These are phyloP conservation scores for Caenorhabditis remanei DNA, from an alignment of 1,140 invertebrate genomes.

Conservation along the genomic window DNA sequence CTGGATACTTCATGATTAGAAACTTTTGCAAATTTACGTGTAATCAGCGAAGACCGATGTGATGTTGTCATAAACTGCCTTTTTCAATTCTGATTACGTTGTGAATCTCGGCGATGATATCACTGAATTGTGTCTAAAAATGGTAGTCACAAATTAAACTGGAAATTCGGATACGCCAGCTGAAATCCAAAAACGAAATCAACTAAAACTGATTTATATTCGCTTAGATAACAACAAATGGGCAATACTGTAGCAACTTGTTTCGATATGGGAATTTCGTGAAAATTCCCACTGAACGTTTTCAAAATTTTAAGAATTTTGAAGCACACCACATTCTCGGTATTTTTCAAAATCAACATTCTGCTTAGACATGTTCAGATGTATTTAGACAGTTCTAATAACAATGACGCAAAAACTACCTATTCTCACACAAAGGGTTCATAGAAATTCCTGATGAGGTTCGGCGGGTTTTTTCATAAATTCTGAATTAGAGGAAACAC, in stretches of 20 bases:
- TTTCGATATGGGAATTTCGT: too few relatives aligned
- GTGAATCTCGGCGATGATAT: not conserved
- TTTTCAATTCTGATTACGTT: not conserved
- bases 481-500: too few relatives aligned
- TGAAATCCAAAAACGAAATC: too few relatives aligned
- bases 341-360: too few relatives aligned
- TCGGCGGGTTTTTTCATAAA: not conserved
- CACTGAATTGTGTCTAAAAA: not conserved
- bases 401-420: not conserved
- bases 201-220: too few relatives aligned
- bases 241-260: too few relatives aligned
- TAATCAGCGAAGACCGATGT: not conserved
- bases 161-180: too few relatives aligned
- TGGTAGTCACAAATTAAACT: too few relatives aligned
- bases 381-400: not conserved
- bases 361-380: not conserved
- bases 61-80: not conserved
- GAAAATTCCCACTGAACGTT: too few relatives aligned
- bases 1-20: not conserved
- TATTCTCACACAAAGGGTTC: not conserved
- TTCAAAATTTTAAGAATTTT: too few relatives aligned
- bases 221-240: too few relatives aligned
- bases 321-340: too few relatives aligned
- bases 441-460: not conserved
- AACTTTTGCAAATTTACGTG: not conserved